Evolutionary conservation across 1,140 invertebrate genomes (phyloP), one percentile per base, ranked within the genome.

Genomic region (Cataglyphis hispanica): DNA sequence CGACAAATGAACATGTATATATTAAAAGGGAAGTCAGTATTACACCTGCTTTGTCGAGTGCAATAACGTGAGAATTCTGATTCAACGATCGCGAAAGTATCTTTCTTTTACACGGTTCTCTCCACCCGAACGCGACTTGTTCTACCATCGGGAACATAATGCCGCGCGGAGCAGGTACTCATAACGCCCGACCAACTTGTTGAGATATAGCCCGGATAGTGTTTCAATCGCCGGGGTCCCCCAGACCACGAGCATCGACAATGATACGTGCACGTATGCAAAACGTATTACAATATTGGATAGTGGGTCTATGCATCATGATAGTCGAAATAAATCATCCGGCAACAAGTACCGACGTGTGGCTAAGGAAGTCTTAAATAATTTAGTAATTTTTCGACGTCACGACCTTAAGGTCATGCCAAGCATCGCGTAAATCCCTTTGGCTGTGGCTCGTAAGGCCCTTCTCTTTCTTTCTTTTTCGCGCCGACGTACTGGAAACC

Each of bases 181-280:
- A 95, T 95, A 94, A 94, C 92, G 92, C 92, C 91, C 87, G 87
- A 87, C 91, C 92, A 91, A 92, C 91, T 93, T 92, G 93, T 91
- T 95, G 94, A 95, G 92, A 94, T 95, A 94, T 94, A 93, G 93
- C 93, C 92, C 92, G 92, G 93, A 91, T 94, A 94, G 94, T 94
- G 92, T 94, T 94, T 95, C 93, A 94, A 94, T 94, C 91, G 93
- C 91, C 72, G 72, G 85, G 72, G 86, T 87, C 94, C 91, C 92
- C 90, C 70, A 69, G 84, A 70, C 88, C 87, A 88, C 86, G 89
- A 87, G 81, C 91, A 85, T 92, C 92, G 90, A 89, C 91, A 91
- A 92, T 93, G 92, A 93, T 93, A 92, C 92, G 86, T 86, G 89
- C 87, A 72, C 86, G 67, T 89, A 92, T 92, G 91, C 91, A 93